phyloP scores from a whole-genome alignment of 92 coral and sea anemone genomes.

The Zoanthus sansibaricus region DNA sequence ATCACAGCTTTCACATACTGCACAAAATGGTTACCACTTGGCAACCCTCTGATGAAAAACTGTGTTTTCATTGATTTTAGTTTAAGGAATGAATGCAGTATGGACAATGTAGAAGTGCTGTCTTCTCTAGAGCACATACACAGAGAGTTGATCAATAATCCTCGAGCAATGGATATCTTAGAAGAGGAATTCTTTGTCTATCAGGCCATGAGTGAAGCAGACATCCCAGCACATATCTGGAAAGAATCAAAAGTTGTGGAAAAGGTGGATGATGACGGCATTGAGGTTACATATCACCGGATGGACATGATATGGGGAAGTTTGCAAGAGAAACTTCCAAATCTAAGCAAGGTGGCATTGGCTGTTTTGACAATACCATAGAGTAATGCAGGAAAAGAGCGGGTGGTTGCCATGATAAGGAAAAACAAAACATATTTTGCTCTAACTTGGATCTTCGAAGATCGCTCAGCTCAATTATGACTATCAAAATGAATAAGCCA shows the following conservation, averaged over 20 bases:
- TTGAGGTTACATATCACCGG: slow-evolving; percentile 40
- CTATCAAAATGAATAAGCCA: slow-evolving; percentile 47
- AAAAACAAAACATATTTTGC: slow-evolving; percentile 45
- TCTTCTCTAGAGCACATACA: slow-evolving; percentile 44
- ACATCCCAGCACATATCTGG: slow-evolving; percentile 41
- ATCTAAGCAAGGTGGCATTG: slow-evolving; percentile 51
- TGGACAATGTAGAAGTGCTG: slow-evolving; percentile 49
- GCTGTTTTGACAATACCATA: slow-evolving; percentile 58
- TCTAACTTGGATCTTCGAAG: slow-evolving; percentile 47
- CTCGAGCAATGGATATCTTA: slow-evolving; percentile 37
- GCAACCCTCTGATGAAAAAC: slow-evolving; percentile 63
- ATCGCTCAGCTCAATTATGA: slow-evolving; percentile 10
- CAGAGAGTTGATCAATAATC: slow-evolving; percentile 43
- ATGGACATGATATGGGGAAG: slow-evolving; percentile 48
- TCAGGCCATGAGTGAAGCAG: slow-evolving; percentile 55
- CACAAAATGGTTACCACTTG: slow-evolving; percentile 72
- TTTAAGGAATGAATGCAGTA: slow-evolving; percentile 44
- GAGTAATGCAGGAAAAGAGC: slow-evolving; percentile 57
- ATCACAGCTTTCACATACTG: slow-evolving; percentile 64
- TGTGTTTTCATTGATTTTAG: slow-evolving; percentile 70
- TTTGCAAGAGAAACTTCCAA: slow-evolving; percentile 56
- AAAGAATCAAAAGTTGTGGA: slow-evolving; percentile 26
- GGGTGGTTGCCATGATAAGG: slow-evolving; percentile 43
- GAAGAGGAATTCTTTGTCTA: slow-evolving; percentile 58
- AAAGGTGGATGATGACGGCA: slow-evolving; percentile 2